A percentile compares a stretch with the other conserved stretches of the same genome.
Evolutionary conservation across 2,888 invertebrate species (phyloP).

Genomic region (Empis livida): DNA sequence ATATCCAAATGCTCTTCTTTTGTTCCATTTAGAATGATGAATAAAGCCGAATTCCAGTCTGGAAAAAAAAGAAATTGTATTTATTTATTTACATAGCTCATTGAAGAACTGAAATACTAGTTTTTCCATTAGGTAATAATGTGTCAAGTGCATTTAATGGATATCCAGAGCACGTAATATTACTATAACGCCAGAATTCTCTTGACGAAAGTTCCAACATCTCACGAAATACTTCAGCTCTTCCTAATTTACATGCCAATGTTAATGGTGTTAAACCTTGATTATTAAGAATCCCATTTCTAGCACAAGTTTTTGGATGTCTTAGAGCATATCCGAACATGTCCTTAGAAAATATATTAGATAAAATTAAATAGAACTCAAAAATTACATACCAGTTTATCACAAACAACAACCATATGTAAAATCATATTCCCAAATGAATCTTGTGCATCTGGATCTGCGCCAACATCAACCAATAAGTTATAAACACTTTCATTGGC

Average conservation of each 20-base stretch:
- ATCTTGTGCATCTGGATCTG: conserved; percentile 93
- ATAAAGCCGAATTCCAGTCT: conserved; percentile 98
- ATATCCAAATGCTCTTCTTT: conserved; percentile 97
- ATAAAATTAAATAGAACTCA: too few species aligned
- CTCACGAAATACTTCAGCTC: conserved; percentile 92
- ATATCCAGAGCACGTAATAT: conserved; percentile 96
- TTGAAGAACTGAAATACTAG: conserved; percentile 53
- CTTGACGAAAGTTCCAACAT: conserved; percentile 91
- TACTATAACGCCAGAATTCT: conserved; percentile 98
- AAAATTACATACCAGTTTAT: conserved; percentile 64
- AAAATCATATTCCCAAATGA: conserved; percentile 96
- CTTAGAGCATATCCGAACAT: conserved; percentile 97
- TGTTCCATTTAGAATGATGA: conserved; percentile 93
- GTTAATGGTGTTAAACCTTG: conserved; percentile 91
- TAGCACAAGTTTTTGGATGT: conserved; percentile 86
- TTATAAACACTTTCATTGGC: conserved; percentile 97
- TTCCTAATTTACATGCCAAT: conserved; percentile 88
- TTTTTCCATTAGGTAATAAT: conserved; percentile 82
- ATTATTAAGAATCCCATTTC: conserved; percentile 78
- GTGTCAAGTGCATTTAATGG: conserved; percentile 94
- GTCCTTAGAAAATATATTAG: conserved; percentile 46
- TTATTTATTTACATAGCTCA: not conserved
- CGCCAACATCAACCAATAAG: conserved; percentile 77
- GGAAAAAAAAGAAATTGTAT: conserved; percentile 7
- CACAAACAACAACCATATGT: conserved; percentile 98